These are phyloP conservation scores for Phyllotreta striolata DNA, from an alignment of 2,888 invertebrate species.

Conservation along the genomic window DNA sequence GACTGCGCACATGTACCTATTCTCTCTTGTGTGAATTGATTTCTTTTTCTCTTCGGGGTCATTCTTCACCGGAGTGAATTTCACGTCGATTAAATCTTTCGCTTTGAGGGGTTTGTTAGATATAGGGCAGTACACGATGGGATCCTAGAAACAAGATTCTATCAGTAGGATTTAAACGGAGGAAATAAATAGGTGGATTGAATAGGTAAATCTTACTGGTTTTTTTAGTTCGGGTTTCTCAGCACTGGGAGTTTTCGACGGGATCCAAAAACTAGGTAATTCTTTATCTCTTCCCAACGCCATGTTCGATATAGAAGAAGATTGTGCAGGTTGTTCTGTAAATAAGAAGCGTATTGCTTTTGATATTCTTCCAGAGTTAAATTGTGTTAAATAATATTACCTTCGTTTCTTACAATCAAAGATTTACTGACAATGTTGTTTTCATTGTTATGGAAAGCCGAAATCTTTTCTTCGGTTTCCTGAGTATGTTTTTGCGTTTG, in stretches of 20 bases:
- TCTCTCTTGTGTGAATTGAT: constrained; percentile 86
- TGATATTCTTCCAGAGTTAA: neutral
- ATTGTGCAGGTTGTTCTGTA: constrained; percentile 39
- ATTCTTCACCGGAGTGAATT: constrained; percentile 85
- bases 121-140: constrained; percentile 82
- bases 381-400: constrained; percentile 37
- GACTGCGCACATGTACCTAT: constrained; percentile 96
- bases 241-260: constrained; percentile 89
- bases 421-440: constrained; percentile 73
- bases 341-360: constrained; percentile 4
- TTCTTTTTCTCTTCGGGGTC: constrained; percentile 84
- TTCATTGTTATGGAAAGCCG: constrained; percentile 83
- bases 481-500: constrained; percentile 70
- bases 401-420: constrained; percentile 57
- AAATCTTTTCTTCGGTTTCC: constrained; percentile 78
- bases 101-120: constrained; percentile 85
- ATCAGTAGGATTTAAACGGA: constrained; percentile 5
- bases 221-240: constrained; percentile 72
- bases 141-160: constrained; percentile 63
- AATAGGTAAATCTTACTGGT: constrained; percentile 68
- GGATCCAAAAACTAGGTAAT: constrained; percentile 96
- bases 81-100: constrained; percentile 92
- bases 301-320: constrained; percentile 74
- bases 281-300: constrained; percentile 76
- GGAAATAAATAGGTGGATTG: too few relatives aligned